Percentiles rank a stretch among this genome's conserved stretches.
Conservation (phyloP, 2,888 invertebrate species). For the Lepidocyrtoides sp. region DNA sequence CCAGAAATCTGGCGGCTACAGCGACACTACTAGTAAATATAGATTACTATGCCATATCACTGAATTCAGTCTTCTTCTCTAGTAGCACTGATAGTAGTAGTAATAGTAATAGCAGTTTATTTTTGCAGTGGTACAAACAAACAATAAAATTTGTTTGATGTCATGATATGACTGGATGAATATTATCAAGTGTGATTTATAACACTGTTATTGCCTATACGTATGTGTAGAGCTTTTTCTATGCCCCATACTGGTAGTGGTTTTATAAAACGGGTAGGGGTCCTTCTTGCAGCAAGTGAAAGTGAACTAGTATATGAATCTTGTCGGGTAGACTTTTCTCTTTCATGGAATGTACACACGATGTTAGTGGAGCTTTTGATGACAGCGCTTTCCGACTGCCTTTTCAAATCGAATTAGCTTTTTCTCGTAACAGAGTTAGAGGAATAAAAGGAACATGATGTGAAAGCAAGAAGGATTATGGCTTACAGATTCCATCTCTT, state of each 20-base stretch:
- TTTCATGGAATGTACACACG: neutral
- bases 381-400: neutral
- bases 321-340: neutral
- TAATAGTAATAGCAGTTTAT: too few relatives aligned
- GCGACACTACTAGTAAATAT: too few relatives aligned
- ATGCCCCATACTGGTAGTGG: slow-evolving; percentile 33
- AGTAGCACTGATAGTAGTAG: too few relatives aligned
- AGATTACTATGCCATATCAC: neutral
- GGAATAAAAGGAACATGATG: slow-evolving; percentile 15
- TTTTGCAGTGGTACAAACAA: too few relatives aligned
- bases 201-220: slow-evolving; percentile 59
- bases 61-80: neutral
- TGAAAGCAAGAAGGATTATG: slow-evolving; percentile 51
- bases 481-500: slow-evolving; percentile 28
- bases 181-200: slow-evolving; percentile 69
- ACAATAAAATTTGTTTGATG: slow-evolving; percentile 15
- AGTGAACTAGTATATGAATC: neutral
- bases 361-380: neutral
- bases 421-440: slow-evolving; percentile 30
- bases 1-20: too few relatives aligned
- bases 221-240: slow-evolving; percentile 31
- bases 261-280: neutral
- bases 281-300: slow-evolving; percentile 4
- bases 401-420: slow-evolving; percentile 43
- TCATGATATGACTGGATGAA: slow-evolving; percentile 4